Conservation (phyloP, 2,888 invertebrate species). For the Spodoptera littoralis region DNA sequence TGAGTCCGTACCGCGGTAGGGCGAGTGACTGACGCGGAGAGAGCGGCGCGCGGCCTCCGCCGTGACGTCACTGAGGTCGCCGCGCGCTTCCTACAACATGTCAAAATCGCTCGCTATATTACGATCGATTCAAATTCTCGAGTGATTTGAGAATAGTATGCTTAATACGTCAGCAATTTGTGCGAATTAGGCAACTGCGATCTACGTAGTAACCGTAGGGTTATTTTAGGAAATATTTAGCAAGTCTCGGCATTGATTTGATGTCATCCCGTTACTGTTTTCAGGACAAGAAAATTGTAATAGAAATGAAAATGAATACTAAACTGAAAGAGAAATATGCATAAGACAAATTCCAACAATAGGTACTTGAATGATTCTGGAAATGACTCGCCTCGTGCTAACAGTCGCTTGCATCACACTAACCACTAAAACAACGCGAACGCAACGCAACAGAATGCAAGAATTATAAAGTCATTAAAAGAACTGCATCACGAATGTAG, state of each 20-base stretch:
- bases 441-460: constrained; percentile 13
- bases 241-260: too few species aligned
- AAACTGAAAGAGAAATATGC: too few species aligned
- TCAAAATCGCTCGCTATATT: constrained; percentile 61
- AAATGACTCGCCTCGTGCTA: too few species aligned
- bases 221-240: too few species aligned
- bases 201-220: too few species aligned
- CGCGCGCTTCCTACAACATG: constrained; percentile 73
- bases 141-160: constrained; percentile 9
- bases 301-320: too few species aligned
- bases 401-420: too few species aligned
- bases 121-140: constrained; percentile 41
- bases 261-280: too few species aligned
- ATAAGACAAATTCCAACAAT: too few species aligned
- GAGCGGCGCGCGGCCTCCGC: constrained; percentile 75
- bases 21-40: constrained; percentile 63
- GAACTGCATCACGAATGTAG: constrained; percentile 20
- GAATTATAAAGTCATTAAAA: constrained; percentile 22
- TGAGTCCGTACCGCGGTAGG: constrained; percentile 53
- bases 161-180: not conserved
- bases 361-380: too few species aligned
- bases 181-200: too few species aligned
- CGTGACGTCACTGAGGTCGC: constrained; percentile 81
- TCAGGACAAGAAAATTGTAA: too few species aligned
- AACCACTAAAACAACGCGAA: not conserved